Evolutionary conservation across 2,888 invertebrate genomes (phyloP), one percentile per base, ranked within the genome.

Genomic region (Fabriciana adippe): DNA sequence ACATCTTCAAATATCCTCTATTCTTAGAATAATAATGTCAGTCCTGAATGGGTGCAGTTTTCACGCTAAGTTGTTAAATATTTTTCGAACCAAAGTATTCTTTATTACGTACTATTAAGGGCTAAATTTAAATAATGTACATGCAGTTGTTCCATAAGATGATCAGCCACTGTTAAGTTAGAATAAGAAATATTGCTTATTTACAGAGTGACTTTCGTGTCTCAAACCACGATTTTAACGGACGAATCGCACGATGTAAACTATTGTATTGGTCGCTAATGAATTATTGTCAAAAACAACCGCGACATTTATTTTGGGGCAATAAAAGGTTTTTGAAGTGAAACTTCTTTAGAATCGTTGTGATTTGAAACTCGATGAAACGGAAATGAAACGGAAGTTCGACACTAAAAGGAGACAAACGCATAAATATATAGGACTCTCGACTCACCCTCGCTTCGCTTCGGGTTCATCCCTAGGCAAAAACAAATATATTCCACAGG

Each of bases 1-100:
- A 16, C 48, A n/a, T 59, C 4, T 48, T 48, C n/a, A 14, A 59
- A 59, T 59, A 26, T 59, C n/a, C 26, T 59, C 48, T 59, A 6
- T 48, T 59, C 59, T 48, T 31, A 59, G 48, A 59, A 48, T 16
- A 47, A 59, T 59, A 59, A 59, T 56, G 59, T 54, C 53, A 65
- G 47, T 18, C 15, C 47, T 64, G 45, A 65, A 65, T 65, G 53
- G 54, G 18, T 47, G 65, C 47, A 65, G 65, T 54, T 35, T 64
- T 65, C 65, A 59, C 65, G 65, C 65, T n/a, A 18, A 18, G 18
- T 54, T 35, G 31, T 18, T 18, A 18, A 45, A 18, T 15, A 13
- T 2, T 21, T 15, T 6, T 3, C 26, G 53, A 54, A 2, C 1
- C 6, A 65, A 65, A 59, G 18, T 59, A 31, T n/a, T 11, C 48